Evolutionary conservation across 2,888 invertebrate genomes (phyloP).

Genomic region (Thalpophila matura): DNA sequence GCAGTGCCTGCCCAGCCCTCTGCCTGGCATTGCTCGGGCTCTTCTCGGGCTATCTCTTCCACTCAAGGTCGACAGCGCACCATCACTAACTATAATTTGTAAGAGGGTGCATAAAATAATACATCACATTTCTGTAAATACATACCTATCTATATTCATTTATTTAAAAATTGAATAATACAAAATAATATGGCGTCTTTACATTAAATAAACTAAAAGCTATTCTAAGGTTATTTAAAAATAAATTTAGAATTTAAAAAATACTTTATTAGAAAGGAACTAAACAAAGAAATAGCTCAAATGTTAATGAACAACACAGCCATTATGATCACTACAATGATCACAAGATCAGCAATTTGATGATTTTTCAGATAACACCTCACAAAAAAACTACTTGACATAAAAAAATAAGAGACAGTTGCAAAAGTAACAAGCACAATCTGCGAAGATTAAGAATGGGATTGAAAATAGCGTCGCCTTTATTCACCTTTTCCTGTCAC

Average conservation of each 20-base stretch:
- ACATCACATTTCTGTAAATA: constrained; percentile 48
- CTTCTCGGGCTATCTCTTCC: too few species aligned
- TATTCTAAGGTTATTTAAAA: constrained; percentile 34
- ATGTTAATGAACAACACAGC: constrained; percentile 49
- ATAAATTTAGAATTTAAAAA: constrained; percentile 53
- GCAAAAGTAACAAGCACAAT: constrained; percentile 10
- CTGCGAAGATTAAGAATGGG: too few species aligned
- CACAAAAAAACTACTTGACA: neutral
- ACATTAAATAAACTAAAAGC: constrained; percentile 55
- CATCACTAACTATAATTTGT: neutral
- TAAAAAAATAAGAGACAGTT: constrained; percentile 22
- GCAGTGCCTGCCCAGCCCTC: too few species aligned
- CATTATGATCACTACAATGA: constrained; percentile 47
- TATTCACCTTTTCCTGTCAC: too few species aligned
- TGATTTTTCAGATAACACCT: constrained; percentile 1
- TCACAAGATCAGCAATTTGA: constrained; percentile 28
- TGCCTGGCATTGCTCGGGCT: too few species aligned
- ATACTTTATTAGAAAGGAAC: constrained; percentile 44
- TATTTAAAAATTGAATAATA: constrained; percentile 53
- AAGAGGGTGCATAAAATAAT: constrained; percentile 21
- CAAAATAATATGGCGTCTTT: constrained; percentile 66
- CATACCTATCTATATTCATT: constrained; percentile 47
- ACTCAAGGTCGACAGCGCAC: too few species aligned
- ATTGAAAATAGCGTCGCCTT: too few species aligned
- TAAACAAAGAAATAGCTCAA: constrained; percentile 43